Evolutionary conservation across 1,140 invertebrate species (phyloP), one percentile per base, ranked within the genome.

Genomic region (Atta texana): DNA sequence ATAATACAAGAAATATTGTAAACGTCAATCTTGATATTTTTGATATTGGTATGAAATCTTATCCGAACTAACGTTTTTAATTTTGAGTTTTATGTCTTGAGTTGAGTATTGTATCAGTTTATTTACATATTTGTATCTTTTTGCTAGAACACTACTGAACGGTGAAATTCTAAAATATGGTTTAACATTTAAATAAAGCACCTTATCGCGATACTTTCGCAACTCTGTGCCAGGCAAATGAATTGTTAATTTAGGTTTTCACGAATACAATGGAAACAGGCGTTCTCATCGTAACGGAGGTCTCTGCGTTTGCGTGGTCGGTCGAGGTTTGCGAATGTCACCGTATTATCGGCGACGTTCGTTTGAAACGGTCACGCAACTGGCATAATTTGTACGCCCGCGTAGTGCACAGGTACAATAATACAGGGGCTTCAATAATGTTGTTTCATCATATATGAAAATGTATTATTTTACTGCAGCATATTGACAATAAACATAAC

Each of bases 301-400:
- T 53, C 18, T 4, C 18, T 21, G 31, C 51, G 57, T 39, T 85
- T 28, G 76, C 64, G 34, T 55, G 44, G 49, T 81, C 39, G 49
- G 34, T 80, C 24, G 63, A 69, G 31, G 34, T 86, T 82, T 81
- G 85, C 28, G 53, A 86, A 81, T 59, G 53, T 64, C 74, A 63
- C 31, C 49, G 57, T 39, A 74, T 84, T 84, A 84, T 84, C 80
- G 69, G 69, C 57, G 72, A 85, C 82, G 61, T 85, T 66, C 61
- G 78, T 71, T 81, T 71, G 64, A 69, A 49, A 69, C 34, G 34
- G 66, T 81, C 66, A 81, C 53, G 66, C 78, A 39, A 71, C 51
- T 44, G 31, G 24, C 53, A 81, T 24, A 71, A 69, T 59, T 81
- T 57, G 49, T 44, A 61, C 7, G n/a, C 53, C 16, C 31, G 16